Evolutionary conservation across 1,140 invertebrate genomes (phyloP).

Genomic region (Leguminivora glycinivorella): DNA sequence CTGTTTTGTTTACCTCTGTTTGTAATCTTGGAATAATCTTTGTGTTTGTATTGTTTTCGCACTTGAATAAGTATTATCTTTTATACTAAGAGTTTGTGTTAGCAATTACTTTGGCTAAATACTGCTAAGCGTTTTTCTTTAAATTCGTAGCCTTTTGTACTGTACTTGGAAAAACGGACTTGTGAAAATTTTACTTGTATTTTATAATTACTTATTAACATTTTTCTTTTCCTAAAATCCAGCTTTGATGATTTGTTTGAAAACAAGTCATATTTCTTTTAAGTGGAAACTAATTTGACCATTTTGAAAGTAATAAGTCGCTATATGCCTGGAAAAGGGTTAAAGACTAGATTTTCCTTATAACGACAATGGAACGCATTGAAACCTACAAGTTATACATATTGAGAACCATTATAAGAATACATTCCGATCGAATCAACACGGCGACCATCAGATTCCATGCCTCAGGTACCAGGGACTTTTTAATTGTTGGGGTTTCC

Average conservation of each 20-base stretch:
- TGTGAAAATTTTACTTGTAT: no score
- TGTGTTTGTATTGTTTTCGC: conserved; percentile 1
- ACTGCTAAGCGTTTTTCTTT: not conserved
- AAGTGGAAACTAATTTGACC: no score
- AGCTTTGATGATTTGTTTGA: not conserved
- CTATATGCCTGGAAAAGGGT: no score
- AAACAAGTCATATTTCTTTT: no score
- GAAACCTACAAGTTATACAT: not conserved
- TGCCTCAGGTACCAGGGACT: not conserved
- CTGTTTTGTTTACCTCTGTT: not conserved
- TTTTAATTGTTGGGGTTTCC: conserved; percentile 3
- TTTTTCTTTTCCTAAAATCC: no score
- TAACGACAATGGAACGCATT: not conserved
- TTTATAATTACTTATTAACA: no score
- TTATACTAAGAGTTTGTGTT: not conserved
- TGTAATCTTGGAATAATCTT: not conserved
- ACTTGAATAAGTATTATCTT: not conserved
- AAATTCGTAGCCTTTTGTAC: no score
- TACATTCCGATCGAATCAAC: not conserved
- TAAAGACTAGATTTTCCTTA: no score
- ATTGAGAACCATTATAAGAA: not conserved
- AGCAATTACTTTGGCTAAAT: not conserved
- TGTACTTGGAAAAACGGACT: no score
- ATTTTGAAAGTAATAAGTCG: no score
- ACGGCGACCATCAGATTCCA: not conserved